phyloP scores from a whole-genome alignment of 2,888 invertebrate species.

The Strigamia crassipes region DNA sequence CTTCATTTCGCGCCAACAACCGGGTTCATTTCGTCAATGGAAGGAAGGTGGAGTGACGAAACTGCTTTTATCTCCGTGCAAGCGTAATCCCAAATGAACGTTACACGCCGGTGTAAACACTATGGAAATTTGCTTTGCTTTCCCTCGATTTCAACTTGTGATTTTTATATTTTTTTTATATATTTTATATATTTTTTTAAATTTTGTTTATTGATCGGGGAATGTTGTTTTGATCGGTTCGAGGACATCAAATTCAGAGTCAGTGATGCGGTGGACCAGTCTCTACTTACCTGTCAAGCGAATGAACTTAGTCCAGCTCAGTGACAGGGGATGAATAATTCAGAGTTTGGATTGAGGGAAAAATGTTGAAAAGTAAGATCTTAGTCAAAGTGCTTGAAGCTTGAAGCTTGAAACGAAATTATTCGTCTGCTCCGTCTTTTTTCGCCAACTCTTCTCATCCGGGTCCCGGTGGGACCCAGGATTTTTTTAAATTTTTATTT shows the following conservation, averaged over 20 bases:
- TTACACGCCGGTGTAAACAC: not conserved
- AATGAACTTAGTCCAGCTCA: constrained; percentile 5
- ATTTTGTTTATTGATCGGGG: not conserved
- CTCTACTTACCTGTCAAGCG: constrained; percentile 20
- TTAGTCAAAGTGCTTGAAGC: not conserved
- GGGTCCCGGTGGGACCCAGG: not conserved
- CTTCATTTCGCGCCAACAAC: not conserved
- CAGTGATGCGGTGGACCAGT: not conserved
- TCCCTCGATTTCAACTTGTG: too few relatives aligned
- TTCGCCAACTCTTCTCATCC: not conserved
- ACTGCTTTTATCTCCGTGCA: not conserved
- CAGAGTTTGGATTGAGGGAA: not conserved
- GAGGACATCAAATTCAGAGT: not conserved
- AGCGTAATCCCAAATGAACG: not conserved
- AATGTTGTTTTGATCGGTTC: not conserved
- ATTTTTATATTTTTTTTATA: not conserved
- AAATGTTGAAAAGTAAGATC: not conserved
- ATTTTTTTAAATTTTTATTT: not conserved
- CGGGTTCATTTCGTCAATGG: not conserved
- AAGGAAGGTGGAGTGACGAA: not conserved
- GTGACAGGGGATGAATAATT: constrained; percentile 25
- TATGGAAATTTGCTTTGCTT: too few relatives aligned
- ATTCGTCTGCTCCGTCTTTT: not conserved
- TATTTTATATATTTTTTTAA: not conserved
- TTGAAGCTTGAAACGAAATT: constrained; percentile 5